These are phyloP conservation scores for Pristionchus japonicus DNA, from an alignment of 2,888 invertebrate species.

Conservation along the genomic window DNA sequence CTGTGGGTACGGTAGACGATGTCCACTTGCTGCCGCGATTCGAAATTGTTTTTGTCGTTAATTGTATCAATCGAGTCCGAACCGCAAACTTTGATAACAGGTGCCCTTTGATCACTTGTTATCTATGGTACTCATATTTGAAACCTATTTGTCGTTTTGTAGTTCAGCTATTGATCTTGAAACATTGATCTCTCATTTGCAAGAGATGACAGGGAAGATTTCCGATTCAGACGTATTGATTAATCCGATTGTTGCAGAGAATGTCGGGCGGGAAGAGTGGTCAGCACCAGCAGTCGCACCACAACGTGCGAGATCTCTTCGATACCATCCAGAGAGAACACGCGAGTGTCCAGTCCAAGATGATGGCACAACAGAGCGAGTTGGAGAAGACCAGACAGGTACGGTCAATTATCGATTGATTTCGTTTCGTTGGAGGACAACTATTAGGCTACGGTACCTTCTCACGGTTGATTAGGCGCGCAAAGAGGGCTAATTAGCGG, in stretches of 20 bases:
- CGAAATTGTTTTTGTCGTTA: no score
- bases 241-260: slow-evolving; percentile 15
- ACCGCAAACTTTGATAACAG: no score
- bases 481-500: background rate
- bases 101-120: no score
- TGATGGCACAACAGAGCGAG: slow-evolving; percentile 7
- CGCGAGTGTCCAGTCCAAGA: background rate
- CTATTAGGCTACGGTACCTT: background rate
- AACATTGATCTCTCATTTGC: no score
- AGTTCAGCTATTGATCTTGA: no score
- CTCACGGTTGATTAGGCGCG: background rate
- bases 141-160: no score
- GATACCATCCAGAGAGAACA: slow-evolving; percentile 18
- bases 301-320: background rate
- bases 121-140: no score
- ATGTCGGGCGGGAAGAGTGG: slow-evolving; percentile 20
- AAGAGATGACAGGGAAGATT: no score
- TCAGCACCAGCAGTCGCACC: no score
- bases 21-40: background rate
- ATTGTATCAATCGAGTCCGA: no score
- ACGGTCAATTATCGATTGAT: background rate
- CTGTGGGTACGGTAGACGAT: background rate
- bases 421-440: background rate
- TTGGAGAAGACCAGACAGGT: slow-evolving; percentile 22
- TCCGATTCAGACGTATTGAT: no score